Base-by-base conservation (phyloP, 2,113 vertebrate genomes). In the Platycercus adscitus region DNA sequence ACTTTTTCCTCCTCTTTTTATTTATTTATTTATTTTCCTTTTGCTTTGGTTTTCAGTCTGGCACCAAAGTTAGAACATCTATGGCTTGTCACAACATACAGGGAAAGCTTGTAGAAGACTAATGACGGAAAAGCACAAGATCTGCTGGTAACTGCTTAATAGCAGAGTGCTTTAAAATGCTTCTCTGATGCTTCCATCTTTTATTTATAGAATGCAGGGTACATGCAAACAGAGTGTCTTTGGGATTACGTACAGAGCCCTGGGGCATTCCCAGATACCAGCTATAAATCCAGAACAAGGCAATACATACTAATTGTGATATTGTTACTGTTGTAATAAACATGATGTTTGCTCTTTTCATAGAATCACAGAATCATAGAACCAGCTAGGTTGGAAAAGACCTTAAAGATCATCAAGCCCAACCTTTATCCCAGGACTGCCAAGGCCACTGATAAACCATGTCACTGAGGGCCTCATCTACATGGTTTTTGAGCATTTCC, bases 201-300 rank as follows among this genome's bases (percentile, higher is more conserved):
- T 96, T 89, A 93, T 93, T 96, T 95, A 79, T 84, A 72, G 61
- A 63, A 63, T 66, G 61, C 33, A 8, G 44, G 91, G 49, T 43
- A 81, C 69, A 89, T 81, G 95, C 84, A 93, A 90, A 86, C 66
- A 69, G 60, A 91, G 49, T 26, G 41, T 93, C 79, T 95, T 79
- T 55, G 60, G 72, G 82, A 71, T 46, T 83, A 69, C 50, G 28
- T 35, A 47, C 75, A 71, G 79, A 86, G 79, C 64, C 44, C 76
- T 47, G 64, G 88, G 61, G 65, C 41, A 52, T 60, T 75, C 68
- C 43, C 55, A 58, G 79, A 86, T 70, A 64, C 55, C 35, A 81
- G 87, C 47, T 81, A 88, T 91, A 94, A 83, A 88, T 88, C 43
- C 68, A 56, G 68, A 94, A 77, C 33, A 68, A 94, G 68, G 37